Evolutionary conservation across 2,797 vertebrate genomes (phyloP), one percentile per base, ranked within the genome.

Genomic region (Onychomys leucogaster): DNA sequence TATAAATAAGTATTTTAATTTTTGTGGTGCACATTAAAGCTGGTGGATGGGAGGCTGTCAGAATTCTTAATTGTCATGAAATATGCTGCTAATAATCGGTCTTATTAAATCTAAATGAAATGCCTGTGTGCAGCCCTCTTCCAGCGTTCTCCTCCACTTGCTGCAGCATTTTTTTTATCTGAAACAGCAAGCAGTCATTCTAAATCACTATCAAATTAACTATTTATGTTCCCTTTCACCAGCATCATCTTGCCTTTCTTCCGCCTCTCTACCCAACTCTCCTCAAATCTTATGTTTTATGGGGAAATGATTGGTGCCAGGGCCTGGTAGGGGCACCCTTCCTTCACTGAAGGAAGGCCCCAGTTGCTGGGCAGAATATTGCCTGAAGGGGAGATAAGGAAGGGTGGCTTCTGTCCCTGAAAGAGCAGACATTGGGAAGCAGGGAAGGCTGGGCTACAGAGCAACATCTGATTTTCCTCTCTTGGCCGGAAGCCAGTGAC

Each of bases 201-300:
- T 98, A 98, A 97, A 97, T 98, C 96, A 98, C 96, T 85, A 94
- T 97, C 97, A 97, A 97, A 98, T 98, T 98, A 98, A 98, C 97
- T 98, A 98, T 98, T 98, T 94, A 98, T 98, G 87, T 49, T 96
- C 95, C 86, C 73, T 93, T 96, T 97, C 95, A 86, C 93, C 43
- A 83, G 7, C 1, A 0, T 80, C 94, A 73, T 57, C 76, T 41
- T 37, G 57, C 77, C 41, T 59, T 43, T 63, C 83, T 71, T 88
- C 76, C 90, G 89, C 86, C 41, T 94, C 80, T 76, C 57, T 13
- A 5, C 86, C 83, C 63, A 7, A 84, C 73, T 92, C 80, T 85
- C 73, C 59, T 86, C 34, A 65, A 88, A 93, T 92, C 87, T 97
- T 96, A 93, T 94, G 75, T 97, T 97, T 98, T 97, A 97, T 95